Evolutionary conservation across 2,888 invertebrate species (phyloP).

Genomic region (Pyrochroa serraticornis): DNA sequence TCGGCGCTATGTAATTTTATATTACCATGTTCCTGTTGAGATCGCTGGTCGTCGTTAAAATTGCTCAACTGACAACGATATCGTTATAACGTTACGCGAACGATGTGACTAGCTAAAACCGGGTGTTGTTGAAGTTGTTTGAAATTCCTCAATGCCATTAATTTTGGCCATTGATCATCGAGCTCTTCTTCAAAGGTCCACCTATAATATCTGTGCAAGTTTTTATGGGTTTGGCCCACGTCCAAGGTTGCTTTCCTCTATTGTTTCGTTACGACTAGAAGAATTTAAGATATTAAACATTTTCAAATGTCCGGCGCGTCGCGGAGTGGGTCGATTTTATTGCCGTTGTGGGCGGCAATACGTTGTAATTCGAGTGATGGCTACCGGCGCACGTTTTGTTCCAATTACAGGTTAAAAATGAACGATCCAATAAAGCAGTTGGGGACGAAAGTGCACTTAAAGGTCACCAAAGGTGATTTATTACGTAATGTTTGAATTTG

Average conservation of each 20-base stretch:
- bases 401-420: constrained; percentile 22
- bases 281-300: constrained; percentile 7
- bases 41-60: too few relatives aligned
- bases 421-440: constrained; percentile 1
- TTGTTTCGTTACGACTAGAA: constrained; percentile 6
- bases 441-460: constrained; percentile 2
- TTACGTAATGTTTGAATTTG: not conserved
- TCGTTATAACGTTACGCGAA: too few relatives aligned
- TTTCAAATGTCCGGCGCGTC: constrained; percentile 6
- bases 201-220: constrained; percentile 5
- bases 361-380: constrained; percentile 17
- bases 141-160: not conserved
- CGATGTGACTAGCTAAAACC: too few relatives aligned
- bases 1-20: too few relatives aligned
- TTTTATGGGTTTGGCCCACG: constrained; percentile 15
- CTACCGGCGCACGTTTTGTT: constrained; percentile 16
- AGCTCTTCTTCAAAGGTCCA: constrained; percentile 1
- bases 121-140: too few relatives aligned
- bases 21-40: too few relatives aligned
- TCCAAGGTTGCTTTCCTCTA: constrained; percentile 12
- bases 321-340: constrained; percentile 16
- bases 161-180: not conserved
- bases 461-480: constrained; percentile 2
- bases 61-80: too few relatives aligned
- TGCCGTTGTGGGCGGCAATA: constrained; percentile 17